Evolutionary conservation across 2,888 invertebrate species (phyloP).

Genomic region (Drosophila atroscutellata): DNA sequence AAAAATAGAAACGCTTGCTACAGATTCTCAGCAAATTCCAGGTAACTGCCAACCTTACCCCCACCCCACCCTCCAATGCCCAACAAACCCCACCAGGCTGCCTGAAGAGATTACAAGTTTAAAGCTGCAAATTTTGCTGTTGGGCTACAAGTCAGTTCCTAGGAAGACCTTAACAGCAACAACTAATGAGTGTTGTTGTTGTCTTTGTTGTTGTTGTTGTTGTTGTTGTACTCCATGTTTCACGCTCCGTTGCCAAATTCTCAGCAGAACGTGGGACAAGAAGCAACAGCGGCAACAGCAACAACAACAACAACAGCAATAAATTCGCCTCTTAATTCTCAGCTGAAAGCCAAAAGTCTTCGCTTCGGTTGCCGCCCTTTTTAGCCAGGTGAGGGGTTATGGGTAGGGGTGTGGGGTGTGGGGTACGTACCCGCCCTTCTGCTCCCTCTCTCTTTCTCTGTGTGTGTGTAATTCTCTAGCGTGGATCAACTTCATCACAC

Average conservation of each 20-base stretch:
- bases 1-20: constrained; percentile 26
- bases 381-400: constrained; percentile 10
- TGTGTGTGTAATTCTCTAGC: constrained; percentile 15
- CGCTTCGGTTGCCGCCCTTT: constrained; percentile 44
- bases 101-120: constrained; percentile 46
- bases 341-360: constrained; percentile 67
- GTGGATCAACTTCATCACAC: constrained; percentile 68
- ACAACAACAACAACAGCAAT: constrained; percentile 28
- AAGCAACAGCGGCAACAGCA: constrained; percentile 18
- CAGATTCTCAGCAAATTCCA: constrained; percentile 46
- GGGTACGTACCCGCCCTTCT: not conserved
- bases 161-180: constrained; percentile 46
- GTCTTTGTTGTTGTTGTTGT: constrained; percentile 1
- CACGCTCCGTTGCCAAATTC: constrained; percentile 81
- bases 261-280: constrained; percentile 65
- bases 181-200: constrained; percentile 9
- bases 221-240: constrained; percentile 65
- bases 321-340: constrained; percentile 56
- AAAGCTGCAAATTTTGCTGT: constrained; percentile 41
- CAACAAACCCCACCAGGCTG: not conserved
- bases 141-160: constrained; percentile 51
- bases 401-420: not conserved
- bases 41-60: constrained; percentile 20
- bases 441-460: not conserved
- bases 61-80: not conserved